phyloP scores from a whole-genome alignment of 37 sponge, comb jelly and placozoan species.

The Petrosia ficiformis region DNA sequence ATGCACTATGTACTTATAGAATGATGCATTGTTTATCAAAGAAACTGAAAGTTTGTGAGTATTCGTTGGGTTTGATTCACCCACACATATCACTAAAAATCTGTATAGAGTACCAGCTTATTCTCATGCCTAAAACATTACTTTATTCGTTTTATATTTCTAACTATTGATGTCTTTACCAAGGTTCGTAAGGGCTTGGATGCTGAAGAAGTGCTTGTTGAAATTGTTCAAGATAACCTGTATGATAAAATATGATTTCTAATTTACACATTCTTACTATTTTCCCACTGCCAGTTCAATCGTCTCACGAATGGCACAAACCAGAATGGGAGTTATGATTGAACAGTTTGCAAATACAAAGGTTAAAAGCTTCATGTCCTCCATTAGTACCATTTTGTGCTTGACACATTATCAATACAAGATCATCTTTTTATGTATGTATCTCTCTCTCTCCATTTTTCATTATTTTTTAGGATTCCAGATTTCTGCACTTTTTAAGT shows the following conservation, averaged over 20 bases:
- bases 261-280: not conserved
- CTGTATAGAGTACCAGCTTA: no score
- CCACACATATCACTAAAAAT: no score
- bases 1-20: not conserved
- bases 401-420: no score
- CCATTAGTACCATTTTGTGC: no score
- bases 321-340: conserved; percentile 24
- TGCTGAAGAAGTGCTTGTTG: conserved; percentile 80
- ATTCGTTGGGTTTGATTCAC: not conserved
- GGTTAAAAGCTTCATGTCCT: conserved; percentile 8
- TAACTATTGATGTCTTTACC: not conserved
- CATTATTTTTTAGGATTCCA: conserved; percentile 20
- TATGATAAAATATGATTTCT: conserved; percentile 9
- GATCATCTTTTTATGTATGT: no score
- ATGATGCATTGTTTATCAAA: no score
- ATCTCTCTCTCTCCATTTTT: not conserved
- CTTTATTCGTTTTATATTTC: not conserved
- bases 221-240: conserved; percentile 76
- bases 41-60: no score
- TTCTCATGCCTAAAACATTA: not conserved
- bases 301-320: conserved; percentile 23
- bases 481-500: conserved; percentile 41
- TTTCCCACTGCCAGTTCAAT: conserved; percentile 9
- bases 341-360: conserved; percentile 10
- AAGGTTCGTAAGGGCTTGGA: conserved; percentile 65